A percentile compares a stretch with the other conserved stretches of the same genome.
phyloP scores from a whole-genome alignment of 2,888 invertebrate species.

The Rhyacophila evoluta region DNA sequence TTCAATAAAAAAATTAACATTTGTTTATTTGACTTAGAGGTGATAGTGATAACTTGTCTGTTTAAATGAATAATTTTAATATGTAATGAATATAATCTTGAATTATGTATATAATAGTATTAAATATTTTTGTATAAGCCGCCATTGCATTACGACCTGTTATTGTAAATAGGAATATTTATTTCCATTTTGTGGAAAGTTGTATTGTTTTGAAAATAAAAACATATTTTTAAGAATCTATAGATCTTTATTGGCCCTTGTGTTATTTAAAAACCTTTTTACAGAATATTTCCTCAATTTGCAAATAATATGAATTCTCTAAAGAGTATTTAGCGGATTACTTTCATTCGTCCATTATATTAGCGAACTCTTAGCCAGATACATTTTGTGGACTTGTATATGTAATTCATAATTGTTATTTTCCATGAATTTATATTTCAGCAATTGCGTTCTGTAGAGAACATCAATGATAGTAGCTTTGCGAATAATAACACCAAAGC shows the following conservation, averaged over 20 bases:
- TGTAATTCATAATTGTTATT: too few species aligned
- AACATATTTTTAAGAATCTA: constrained; percentile 26
- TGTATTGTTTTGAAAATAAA: neutral
- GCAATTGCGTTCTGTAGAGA: too few species aligned
- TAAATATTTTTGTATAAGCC: neutral
- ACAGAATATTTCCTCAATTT: neutral
- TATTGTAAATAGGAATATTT: neutral
- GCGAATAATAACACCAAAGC: too few species aligned
- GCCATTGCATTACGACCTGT: neutral
- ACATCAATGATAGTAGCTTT: too few species aligned
- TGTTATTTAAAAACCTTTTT: neutral
- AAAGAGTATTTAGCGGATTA: too few species aligned
- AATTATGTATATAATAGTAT: neutral
- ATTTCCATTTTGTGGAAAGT: neutral
- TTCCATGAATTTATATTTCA: too few species aligned
- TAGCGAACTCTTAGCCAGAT: too few species aligned
- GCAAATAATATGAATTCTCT: neutral
- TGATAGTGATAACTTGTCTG: too few species aligned
- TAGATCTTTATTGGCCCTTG: constrained; percentile 41
- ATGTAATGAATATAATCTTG: neutral
- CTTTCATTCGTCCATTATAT: too few species aligned
- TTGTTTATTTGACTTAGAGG: too few species aligned
- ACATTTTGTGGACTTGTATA: too few species aligned
- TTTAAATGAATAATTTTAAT: neutral
- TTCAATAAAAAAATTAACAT: too few species aligned